Base-by-base conservation (phyloP, 64 coral and sea anemone genomes). In the Montipora cactus region DNA sequence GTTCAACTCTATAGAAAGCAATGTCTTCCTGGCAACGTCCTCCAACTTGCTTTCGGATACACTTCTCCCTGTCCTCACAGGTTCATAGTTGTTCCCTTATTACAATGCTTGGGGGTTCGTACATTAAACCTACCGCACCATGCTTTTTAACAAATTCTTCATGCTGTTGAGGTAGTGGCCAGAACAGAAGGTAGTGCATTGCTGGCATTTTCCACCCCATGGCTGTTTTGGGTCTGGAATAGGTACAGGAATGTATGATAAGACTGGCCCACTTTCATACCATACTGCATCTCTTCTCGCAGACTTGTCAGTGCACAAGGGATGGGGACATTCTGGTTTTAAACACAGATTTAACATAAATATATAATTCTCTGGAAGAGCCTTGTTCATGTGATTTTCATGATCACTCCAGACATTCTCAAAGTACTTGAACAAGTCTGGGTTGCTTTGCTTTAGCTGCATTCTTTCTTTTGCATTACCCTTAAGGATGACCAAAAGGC, bases 291-390 rank as follows among this genome's bases (percentile, higher is more conserved):
- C 79, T 61, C 25, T 79, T 66, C 81, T 15, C 50, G 7, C 90
- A 5, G 59, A 18, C 46, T 80, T 61, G 46, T 75, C 84, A 44
- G 49, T 19, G 78, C 88, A 95, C 72, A 86, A 70, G 22, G 50
- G 87, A 74, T 94, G 85, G 19, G 67, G 62, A 53, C 92, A 94
- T 59, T 69, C 92, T 28, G 16, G 46, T 58, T 94, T 23, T 20
- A 76, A 64, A 53, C 92, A 94, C 23, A 89, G 49, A 57, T 83
- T 91, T 25, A 93, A 48, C 79, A 93, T 74, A 93, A 87, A 93
- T n/a, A 93, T 16, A 88, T 93, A 93, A 15, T 93, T 67, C 59
- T 62, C 82, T 70, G 91, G 91, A 14, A 93, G 83, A 79, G 79
- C 67, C 52, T 72, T 78, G 15, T 78, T 72, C 79, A 93, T 83